These are phyloP conservation scores for Sebastes oblongus DNA, from an alignment of 2,797 vertebrate species.

Conservation along the genomic window DNA sequence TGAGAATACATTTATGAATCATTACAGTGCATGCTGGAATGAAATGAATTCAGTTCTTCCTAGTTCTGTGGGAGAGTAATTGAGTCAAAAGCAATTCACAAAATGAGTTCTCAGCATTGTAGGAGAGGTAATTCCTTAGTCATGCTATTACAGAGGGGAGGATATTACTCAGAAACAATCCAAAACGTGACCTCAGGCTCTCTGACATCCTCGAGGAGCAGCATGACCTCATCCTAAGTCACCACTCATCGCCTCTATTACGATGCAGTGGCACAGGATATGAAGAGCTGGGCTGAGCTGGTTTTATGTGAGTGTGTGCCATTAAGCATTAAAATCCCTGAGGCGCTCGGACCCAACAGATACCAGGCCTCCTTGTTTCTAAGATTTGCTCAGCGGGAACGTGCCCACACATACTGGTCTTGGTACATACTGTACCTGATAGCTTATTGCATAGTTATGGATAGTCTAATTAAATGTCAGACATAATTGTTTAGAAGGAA, in stretches of 20 bases:
- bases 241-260: slow-evolving; percentile 6
- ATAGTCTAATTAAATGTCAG: slow-evolving; percentile 46
- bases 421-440: slow-evolving; percentile 21
- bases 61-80: not conserved
- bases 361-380: slow-evolving; percentile 31
- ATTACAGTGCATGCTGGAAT: not conserved
- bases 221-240: slow-evolving; percentile 48
- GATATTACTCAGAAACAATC: not conserved
- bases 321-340: not conserved
- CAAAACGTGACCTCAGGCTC: slow-evolving; percentile 15
- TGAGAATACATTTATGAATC: slow-evolving; percentile 12
- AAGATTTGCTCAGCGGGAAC: slow-evolving; percentile 29
- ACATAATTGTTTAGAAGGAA: slow-evolving; percentile 19
- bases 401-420: not conserved
- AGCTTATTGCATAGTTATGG: not conserved
- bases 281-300: slow-evolving; percentile 7
- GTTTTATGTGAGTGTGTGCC: slow-evolving; percentile 1
- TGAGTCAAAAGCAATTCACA: not conserved
- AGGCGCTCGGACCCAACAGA: not conserved
- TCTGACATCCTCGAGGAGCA: not conserved
- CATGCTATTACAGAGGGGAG: not conserved
- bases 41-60: not conserved
- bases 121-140: slow-evolving; percentile 10
- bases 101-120: not conserved
- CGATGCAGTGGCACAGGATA: slow-evolving; percentile 22